Evolutionary conservation across 2,797 vertebrate genomes (phyloP), one percentile per base, ranked within the genome.

Genomic region (Telmatherina bonti): DNA sequence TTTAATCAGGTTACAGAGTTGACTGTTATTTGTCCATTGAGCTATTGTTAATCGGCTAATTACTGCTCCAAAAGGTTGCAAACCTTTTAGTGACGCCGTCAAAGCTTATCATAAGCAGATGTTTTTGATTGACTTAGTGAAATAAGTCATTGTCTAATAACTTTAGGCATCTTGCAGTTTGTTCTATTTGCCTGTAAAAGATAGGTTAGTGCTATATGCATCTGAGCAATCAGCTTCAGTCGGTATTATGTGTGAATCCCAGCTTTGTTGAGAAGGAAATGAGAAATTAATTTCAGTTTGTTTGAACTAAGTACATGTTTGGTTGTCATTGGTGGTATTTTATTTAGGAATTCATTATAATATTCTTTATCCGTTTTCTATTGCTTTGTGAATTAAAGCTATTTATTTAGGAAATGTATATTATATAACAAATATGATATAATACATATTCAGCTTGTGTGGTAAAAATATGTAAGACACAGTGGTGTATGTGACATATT

Each of bases 401-500:
- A n/a, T 5, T 68, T 12, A 29, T 45, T 67, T 11, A 35, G 4
- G 41, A 54, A 51, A 51, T 11, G 5, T n/a, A n/a, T n/a, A 31
- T 4, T 8, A 18, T 41, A 45, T 13, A 15, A 31, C 43, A 16
- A 35, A 0, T 54, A 29, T 27, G 31, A 54, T 62, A 9, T 20
- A n/a, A n/a, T n/a, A n/a, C n/a, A n/a, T n/a, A n/a, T n/a, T n/a
- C n/a, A n/a, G 43, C 70, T 75, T 67, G 2, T 62, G 27, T 59
- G 24, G 52, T 26, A 26, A 22, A 26, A 15, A 27, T 53, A 15
- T 53, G 6, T 29, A 52, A 57, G 30, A 51, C 15, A 13, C 27
- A 22, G 35, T 29, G n/a, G 20, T 66, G 29, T 45, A 60, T 57
- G 53, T 60, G 55, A 68, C 33, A 54, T 43, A 22, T 78, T 55